These are phyloP conservation scores for Meganola albula DNA, from an alignment of 2,888 invertebrate genomes.

Conservation along the genomic window DNA sequence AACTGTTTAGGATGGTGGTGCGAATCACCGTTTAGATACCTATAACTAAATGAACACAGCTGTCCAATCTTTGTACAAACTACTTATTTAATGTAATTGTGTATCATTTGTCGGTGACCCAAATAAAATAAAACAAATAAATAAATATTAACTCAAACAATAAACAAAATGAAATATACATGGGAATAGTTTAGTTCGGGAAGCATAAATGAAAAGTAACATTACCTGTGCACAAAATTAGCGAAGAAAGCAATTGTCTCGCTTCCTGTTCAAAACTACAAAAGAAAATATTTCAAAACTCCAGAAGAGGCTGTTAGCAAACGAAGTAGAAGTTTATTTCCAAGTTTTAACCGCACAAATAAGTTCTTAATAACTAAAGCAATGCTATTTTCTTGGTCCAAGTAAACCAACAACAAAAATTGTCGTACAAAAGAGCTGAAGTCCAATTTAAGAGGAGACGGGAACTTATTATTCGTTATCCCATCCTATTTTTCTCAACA, in stretches of 20 bases:
- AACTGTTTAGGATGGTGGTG: no score
- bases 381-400: constrained; percentile 36
- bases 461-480: constrained; percentile 69
- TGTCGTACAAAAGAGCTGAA: constrained; percentile 49
- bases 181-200: no score
- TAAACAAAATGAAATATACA: no score
- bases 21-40: no score
- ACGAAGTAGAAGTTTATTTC: constrained; percentile 35
- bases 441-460: constrained; percentile 65
- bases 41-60: no score
- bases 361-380: constrained; percentile 46
- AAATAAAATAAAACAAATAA: no score
- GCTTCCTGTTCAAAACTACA: constrained; percentile 18
- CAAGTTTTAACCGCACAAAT: constrained; percentile 48
- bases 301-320: constrained; percentile 24
- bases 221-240: constrained; percentile 23
- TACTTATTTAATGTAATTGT: no score
- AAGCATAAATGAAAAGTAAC: no score
- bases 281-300: constrained; percentile 17
- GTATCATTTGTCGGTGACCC: no score
- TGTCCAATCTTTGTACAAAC: no score
- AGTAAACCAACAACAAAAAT: constrained; percentile 42
- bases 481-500: constrained; percentile 71
- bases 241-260: constrained; percentile 21
- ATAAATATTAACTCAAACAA: no score